Percentiles rank a stretch among this genome's conserved stretches.
phyloP scores from a whole-genome alignment of 2,797 vertebrate genomes.

The Acanthornis magna region DNA sequence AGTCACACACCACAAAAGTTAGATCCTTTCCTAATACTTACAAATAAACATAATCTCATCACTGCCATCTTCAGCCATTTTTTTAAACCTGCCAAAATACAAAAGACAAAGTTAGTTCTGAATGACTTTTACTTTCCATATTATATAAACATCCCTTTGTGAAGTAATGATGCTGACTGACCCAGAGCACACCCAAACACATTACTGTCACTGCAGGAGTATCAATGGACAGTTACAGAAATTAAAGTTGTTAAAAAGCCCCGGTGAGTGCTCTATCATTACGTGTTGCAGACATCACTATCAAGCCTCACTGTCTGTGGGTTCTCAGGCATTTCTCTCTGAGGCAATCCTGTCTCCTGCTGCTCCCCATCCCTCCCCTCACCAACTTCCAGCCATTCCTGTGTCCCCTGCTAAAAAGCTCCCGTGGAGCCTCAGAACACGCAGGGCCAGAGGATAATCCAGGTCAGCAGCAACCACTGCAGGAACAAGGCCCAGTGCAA shows the following conservation, averaged over 20 bases:
- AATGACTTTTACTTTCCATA: neutral
- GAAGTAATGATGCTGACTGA: neutral
- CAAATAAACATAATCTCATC: slow-evolving; percentile 86
- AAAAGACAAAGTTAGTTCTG: slow-evolving; percentile 3
- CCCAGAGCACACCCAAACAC: neutral
- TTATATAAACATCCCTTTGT: neutral
- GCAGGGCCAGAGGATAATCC: neutral
- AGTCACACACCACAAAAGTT: neutral
- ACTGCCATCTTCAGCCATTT: slow-evolving; percentile 83
- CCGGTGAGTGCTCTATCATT: neutral
- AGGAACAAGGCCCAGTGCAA: neutral
- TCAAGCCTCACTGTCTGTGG: neutral
- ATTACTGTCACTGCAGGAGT: neutral
- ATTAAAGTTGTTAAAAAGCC: neutral
- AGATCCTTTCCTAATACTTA: slow-evolving; percentile 74
- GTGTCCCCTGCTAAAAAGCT: neutral
- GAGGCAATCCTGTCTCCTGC: neutral
- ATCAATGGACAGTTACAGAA: neutral
- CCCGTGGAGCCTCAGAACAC: neutral
- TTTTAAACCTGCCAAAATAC: slow-evolving; percentile 69
- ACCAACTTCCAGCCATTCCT: neutral
- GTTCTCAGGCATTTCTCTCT: neutral
- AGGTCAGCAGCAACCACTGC: neutral
- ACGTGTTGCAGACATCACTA: neutral
- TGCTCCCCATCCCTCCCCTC: neutral